Conservation (phyloP, 2,888 invertebrate species). For the Scaptomyza reducta region DNA sequence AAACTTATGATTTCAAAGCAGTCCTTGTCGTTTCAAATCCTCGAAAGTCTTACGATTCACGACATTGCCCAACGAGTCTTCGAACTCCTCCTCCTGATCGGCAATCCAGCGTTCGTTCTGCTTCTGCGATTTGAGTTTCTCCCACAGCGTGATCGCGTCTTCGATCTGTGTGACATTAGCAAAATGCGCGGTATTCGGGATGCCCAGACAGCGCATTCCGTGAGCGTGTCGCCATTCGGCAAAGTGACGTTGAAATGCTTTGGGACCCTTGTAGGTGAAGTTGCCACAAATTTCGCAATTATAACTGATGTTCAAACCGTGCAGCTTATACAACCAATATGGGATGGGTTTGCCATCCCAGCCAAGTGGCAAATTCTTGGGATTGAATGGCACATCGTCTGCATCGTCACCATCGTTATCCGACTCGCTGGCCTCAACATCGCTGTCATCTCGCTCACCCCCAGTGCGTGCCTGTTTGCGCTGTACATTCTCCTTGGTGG, state of each 20-base stretch:
- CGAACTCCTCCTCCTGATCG: slow-evolving; percentile 98
- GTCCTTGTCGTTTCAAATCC: slow-evolving; percentile 98
- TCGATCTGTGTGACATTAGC: slow-evolving; percentile 99
- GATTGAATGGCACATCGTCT: slow-evolving; percentile 99
- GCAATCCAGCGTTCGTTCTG: slow-evolving; percentile 98
- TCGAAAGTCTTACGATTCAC: slow-evolving; percentile 99
- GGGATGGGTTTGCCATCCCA: slow-evolving; percentile 99
- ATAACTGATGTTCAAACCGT: slow-evolving; percentile 99
- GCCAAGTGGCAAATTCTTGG: slow-evolving; percentile 98
- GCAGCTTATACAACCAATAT: slow-evolving; percentile 99
- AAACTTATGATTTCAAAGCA: slow-evolving; percentile 88
- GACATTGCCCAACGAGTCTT: slow-evolving; percentile 99
- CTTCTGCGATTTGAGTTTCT: slow-evolving; percentile 97
- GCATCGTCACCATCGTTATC: slow-evolving; percentile 94
- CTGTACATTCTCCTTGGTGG: slow-evolving; percentile 99
- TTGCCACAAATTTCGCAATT: slow-evolving; percentile 99
- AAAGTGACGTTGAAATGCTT: slow-evolving; percentile 99
- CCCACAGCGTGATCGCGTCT: slow-evolving; percentile 98
- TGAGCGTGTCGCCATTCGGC: slow-evolving; percentile 95
- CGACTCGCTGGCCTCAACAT: slow-evolving; percentile 92
- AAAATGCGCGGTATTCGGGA: slow-evolving; percentile 99
- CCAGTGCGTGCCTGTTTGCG: slow-evolving; percentile 98
- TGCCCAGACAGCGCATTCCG: slow-evolving; percentile 99
- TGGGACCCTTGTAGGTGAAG: slow-evolving; percentile 98
- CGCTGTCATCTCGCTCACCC: slow-evolving; percentile 96